A percentile compares a stretch with the other conserved stretches of the same genome.
phyloP scores from a whole-genome alignment of 2,797 vertebrate species.

The Sparus aurata region DNA sequence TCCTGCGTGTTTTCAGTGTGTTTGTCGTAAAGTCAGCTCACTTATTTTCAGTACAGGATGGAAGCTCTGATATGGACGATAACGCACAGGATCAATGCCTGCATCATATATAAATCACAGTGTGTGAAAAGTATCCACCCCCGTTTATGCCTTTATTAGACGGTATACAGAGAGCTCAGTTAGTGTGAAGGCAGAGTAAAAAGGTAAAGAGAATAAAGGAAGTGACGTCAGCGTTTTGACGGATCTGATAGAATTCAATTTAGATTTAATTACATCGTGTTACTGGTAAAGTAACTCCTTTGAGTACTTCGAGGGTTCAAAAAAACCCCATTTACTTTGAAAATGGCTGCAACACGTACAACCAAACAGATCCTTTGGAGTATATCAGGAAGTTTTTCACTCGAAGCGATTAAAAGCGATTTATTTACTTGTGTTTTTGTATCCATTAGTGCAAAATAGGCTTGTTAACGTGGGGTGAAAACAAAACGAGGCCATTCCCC shows the following conservation, averaged over 20 bases:
- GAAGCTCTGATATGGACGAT: neutral
- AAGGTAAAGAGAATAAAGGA: no score
- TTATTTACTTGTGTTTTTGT: no score
- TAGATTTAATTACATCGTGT: neutral
- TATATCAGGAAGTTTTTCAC: neutral
- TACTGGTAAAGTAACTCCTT: neutral
- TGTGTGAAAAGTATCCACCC: neutral
- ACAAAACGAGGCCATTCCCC: no score
- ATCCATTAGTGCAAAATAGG: no score
- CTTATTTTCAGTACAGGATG: neutral
- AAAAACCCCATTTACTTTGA: no score
- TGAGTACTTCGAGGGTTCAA: neutral
- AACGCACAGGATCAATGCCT: neutral
- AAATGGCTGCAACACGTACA: neutral
- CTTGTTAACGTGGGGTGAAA: no score
- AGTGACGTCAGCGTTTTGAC: neutral
- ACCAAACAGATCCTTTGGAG: neutral
- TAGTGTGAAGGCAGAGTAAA: neutral
- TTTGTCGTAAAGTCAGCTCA: neutral
- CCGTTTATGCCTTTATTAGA: neutral
- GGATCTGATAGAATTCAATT: neutral
- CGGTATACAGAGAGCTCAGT: neutral
- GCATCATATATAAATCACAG: neutral
- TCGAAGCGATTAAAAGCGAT: no score
- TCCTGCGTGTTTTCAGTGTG: neutral